Percentiles rank a stretch among this genome's conserved stretches.
Evolutionary conservation across 2,113 vertebrate species (phyloP).

Genomic region (Acanthisitta chloris): DNA sequence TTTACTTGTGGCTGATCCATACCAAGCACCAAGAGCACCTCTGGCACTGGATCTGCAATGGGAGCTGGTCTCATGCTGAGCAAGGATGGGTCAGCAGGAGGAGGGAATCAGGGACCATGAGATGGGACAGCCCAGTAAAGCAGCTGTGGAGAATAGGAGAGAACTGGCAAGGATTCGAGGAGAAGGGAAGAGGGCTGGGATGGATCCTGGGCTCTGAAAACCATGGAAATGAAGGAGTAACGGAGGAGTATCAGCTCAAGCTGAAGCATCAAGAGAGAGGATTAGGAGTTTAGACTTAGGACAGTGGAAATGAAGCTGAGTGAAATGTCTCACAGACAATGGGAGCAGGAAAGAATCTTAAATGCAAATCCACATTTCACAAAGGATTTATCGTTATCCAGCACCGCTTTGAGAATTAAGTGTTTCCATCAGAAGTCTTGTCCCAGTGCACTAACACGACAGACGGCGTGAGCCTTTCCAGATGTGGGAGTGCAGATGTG

Average conservation of each 20-base stretch:
- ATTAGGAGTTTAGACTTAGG: constrained; percentile 4
- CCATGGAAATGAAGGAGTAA: not conserved
- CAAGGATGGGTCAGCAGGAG: accelerated
- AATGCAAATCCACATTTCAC: constrained; percentile 40
- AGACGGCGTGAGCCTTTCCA: constrained; percentile 41
- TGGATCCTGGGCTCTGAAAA: not conserved
- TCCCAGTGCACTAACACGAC: not conserved
- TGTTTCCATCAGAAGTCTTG: constrained; percentile 44
- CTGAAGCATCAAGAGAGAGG: not conserved
- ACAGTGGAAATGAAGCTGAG: not conserved
- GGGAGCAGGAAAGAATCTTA: constrained; percentile 33
- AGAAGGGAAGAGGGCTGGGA: not conserved
- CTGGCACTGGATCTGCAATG: not conserved
- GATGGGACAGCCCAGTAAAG: not conserved
- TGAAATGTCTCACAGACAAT: not conserved
- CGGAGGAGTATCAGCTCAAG: not conserved
- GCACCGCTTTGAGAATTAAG: constrained; percentile 47
- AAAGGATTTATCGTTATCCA: constrained; percentile 39
- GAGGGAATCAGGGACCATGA: accelerated
- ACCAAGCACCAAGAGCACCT: accelerated
- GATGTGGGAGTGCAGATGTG: constrained; percentile 20
- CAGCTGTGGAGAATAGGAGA: not conserved
- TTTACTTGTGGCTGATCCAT: not conserved
- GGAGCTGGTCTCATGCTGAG: not conserved
- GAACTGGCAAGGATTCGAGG: not conserved